Percentiles rank a stretch among this genome's conserved stretches.
phyloP scores from a whole-genome alignment of 2,888 invertebrate genomes.

The Fragum whitleyi region DNA sequence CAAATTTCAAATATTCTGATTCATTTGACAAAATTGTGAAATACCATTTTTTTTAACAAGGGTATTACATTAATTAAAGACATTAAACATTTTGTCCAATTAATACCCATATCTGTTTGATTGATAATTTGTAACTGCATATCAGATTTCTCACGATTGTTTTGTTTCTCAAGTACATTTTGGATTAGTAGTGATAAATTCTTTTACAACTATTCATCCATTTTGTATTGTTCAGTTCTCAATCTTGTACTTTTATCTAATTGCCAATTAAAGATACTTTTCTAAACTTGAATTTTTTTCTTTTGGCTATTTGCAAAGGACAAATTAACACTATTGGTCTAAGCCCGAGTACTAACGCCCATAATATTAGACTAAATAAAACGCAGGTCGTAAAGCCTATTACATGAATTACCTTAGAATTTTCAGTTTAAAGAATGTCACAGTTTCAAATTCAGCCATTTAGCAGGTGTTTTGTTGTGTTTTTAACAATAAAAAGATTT shows the following conservation, averaged over 20 bases:
- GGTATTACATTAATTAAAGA: conserved; percentile 18
- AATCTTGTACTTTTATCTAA: conserved; percentile 3
- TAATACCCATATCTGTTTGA: background rate
- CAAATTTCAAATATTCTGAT: too few species aligned
- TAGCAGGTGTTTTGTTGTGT: background rate
- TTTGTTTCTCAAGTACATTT: conserved; percentile 15
- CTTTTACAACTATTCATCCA: conserved; percentile 3
- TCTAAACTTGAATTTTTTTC: background rate
- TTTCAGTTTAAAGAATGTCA: background rate
- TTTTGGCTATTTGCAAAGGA: background rate
- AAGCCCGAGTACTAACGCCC: too few species aligned
- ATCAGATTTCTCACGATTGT: conserved; percentile 6
- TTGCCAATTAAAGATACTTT: conserved; percentile 22
- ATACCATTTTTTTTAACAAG: background rate
- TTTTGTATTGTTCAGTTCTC: background rate
- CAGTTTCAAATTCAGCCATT: background rate
- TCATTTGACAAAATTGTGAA: background rate
- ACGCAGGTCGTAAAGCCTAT: too few species aligned
- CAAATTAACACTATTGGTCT: too few species aligned
- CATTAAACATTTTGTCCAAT: conserved; percentile 26
- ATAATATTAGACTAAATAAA: too few species aligned
- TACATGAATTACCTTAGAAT: too few species aligned
- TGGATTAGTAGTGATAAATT: conserved; percentile 20
- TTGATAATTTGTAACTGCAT: background rate
- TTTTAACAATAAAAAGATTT: background rate